Percentiles rank a stretch among this genome's conserved stretches.
These are phyloP conservation scores for Drosophila mercatorum DNA, from an alignment of 2,888 invertebrate genomes.

Conservation along the genomic window DNA sequence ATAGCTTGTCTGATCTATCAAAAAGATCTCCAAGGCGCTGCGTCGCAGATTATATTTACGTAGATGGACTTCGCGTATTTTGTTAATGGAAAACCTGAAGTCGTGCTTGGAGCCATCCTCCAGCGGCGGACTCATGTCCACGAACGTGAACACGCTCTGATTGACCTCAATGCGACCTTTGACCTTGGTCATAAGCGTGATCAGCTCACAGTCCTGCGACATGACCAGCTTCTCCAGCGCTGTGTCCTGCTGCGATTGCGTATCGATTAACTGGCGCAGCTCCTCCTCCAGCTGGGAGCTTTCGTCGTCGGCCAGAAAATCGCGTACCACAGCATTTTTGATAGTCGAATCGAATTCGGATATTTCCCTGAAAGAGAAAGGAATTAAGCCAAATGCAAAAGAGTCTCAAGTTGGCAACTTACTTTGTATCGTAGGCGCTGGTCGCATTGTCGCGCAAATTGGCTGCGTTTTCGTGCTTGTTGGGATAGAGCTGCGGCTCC, in stretches of 20 bases:
- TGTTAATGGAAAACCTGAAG: constrained; percentile 86
- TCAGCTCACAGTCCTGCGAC: constrained; percentile 87
- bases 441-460: constrained; percentile 87
- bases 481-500: constrained; percentile 86
- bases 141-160: constrained; percentile 87
- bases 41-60: constrained; percentile 87
- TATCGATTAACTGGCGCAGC: constrained; percentile 83
- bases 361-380: constrained; percentile 75
- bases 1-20: constrained; percentile 88
- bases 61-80: constrained; percentile 88
- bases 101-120: constrained; percentile 86
- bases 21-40: constrained; percentile 88
- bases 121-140: constrained; percentile 86
- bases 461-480: constrained; percentile 87
- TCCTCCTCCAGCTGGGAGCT: constrained; percentile 85
- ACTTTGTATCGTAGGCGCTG: constrained; percentile 83
- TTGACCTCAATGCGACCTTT: constrained; percentile 88
- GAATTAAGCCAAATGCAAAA: too few relatives aligned
- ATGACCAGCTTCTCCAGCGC: constrained; percentile 87
- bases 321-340: constrained; percentile 84
- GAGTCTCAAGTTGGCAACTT: background rate
- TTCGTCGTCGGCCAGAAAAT: constrained; percentile 85
- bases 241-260: constrained; percentile 84
- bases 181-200: constrained; percentile 87
- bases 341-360: constrained; percentile 84